phyloP scores from a whole-genome alignment of 2,113 vertebrate species.

The Corvus moneduloides region DNA sequence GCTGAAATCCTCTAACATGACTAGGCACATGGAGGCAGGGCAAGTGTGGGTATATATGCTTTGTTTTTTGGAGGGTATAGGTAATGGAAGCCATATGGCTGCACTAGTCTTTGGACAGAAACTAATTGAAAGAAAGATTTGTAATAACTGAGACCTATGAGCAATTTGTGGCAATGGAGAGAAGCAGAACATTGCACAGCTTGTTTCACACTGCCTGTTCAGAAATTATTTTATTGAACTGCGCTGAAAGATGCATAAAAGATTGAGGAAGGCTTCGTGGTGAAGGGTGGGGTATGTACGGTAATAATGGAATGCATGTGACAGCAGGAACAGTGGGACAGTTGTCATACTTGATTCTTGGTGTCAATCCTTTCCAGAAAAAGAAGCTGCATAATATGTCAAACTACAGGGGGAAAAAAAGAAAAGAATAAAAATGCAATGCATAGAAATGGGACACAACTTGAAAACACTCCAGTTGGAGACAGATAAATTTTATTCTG shows the following conservation, averaged over 20 bases:
- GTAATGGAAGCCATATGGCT: background rate
- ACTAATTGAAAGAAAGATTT: background rate
- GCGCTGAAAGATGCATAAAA: background rate
- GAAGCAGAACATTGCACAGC: background rate
- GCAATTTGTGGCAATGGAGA: background rate
- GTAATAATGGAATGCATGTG: background rate
- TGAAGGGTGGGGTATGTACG: rapidly evolving
- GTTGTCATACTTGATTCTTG: background rate
- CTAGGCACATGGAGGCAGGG: too few relatives aligned
- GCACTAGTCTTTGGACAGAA: background rate
- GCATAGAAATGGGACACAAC: rapidly evolving
- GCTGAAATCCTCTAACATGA: background rate
- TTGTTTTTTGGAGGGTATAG: background rate
- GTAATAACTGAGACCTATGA: background rate
- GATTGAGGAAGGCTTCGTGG: background rate
- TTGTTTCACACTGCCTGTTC: background rate
- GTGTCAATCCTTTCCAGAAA: background rate
- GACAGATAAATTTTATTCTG: background rate
- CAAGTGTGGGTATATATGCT: background rate
- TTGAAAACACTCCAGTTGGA: background rate
- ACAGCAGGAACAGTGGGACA: background rate
- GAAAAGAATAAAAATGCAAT: background rate
- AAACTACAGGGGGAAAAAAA: background rate
- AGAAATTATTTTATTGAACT: background rate
- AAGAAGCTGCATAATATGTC: background rate